These are phyloP conservation scores for Carassius carassius DNA, from an alignment of 2,113 vertebrate genomes.

Conservation along the genomic window DNA sequence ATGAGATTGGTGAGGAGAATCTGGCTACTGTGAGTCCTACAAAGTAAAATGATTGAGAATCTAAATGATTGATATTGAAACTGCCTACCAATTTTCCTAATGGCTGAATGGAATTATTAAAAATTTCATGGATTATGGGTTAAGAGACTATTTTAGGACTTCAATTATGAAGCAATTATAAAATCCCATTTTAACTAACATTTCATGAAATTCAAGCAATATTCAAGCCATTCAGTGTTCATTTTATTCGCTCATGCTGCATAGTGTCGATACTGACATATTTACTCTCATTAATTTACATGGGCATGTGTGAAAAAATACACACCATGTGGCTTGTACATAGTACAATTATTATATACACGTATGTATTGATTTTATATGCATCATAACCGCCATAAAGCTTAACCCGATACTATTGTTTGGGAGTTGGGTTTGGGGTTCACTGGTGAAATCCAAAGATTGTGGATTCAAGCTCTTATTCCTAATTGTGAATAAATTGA, in stretches of 20 bases:
- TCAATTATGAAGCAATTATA: constrained; percentile 24
- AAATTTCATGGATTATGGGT: constrained; percentile 12
- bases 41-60: background rate
- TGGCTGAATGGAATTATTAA: background rate
- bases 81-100: background rate
- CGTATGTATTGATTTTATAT: background rate
- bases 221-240: background rate
- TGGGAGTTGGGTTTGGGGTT: no score
- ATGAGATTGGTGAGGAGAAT: background rate
- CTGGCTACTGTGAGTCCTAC: background rate
- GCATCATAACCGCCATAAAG: background rate
- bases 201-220: background rate
- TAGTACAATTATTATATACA: background rate
- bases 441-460: background rate
- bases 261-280: background rate
- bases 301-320: background rate
- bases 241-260: background rate
- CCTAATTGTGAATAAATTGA: background rate
- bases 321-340: background rate
- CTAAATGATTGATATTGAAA: background rate
- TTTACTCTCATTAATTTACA: background rate
- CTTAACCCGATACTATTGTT: background rate
- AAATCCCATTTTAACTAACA: constrained; percentile 1
- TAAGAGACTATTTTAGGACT: constrained; percentile 15
- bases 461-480: background rate